Evolutionary conservation across 2,888 invertebrate species (phyloP).

Genomic region (Selenia dentaria): DNA sequence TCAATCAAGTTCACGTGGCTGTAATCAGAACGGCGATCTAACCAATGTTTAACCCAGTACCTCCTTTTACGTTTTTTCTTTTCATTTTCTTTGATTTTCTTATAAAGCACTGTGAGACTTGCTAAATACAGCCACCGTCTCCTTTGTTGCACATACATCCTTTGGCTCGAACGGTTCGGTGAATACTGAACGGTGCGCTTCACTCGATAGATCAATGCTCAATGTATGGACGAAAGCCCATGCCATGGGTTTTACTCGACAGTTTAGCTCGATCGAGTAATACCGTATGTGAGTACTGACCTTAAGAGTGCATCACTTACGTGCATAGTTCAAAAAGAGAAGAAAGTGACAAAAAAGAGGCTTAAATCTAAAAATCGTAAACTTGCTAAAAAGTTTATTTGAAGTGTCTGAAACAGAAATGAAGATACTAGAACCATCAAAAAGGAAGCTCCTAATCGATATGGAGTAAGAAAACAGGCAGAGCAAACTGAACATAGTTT

Average conservation of each 20-base stretch:
- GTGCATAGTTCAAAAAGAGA: too few relatives aligned
- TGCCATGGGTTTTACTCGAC: constrained; percentile 1
- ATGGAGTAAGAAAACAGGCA: too few relatives aligned
- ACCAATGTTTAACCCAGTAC: neutral
- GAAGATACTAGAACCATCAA: too few relatives aligned
- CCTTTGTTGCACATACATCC: constrained; percentile 2
- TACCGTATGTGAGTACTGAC: constrained; percentile 1
- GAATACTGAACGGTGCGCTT: constrained; percentile 3
- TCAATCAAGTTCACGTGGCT: neutral
- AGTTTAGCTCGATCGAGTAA: neutral
- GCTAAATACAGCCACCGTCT: constrained; percentile 1
- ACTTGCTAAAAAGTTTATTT: too few relatives aligned
- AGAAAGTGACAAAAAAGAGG: too few relatives aligned
- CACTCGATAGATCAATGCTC: constrained; percentile 3
- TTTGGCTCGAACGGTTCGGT: constrained; percentile 5
- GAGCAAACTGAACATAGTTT: too few relatives aligned
- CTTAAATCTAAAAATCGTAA: too few relatives aligned
- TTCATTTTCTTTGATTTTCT: constrained; percentile 1
- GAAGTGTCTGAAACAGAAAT: too few relatives aligned
- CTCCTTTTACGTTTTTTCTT: constrained; percentile 3
- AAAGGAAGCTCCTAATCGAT: too few relatives aligned
- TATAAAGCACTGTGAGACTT: constrained; percentile 1
- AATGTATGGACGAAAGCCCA: constrained; percentile 2
- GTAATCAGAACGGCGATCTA: constrained; percentile 1
- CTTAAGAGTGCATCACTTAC: neutral